These are phyloP conservation scores for Phalangium opilio DNA, from an alignment of 2,888 invertebrate species.

Conservation along the genomic window DNA sequence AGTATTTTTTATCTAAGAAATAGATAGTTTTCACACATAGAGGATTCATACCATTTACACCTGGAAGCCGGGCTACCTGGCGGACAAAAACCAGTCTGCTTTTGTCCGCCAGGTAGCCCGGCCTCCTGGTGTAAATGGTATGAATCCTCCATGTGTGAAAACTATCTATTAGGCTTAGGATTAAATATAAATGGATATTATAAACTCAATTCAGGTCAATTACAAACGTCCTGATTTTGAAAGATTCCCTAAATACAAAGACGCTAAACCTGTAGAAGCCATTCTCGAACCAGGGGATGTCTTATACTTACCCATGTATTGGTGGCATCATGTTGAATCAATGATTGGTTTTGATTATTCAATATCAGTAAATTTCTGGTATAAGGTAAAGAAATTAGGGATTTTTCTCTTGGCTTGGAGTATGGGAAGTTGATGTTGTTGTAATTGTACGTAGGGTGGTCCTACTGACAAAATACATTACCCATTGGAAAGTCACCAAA, in stretches of 20 bases:
- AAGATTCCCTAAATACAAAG: slow-evolving; percentile 42
- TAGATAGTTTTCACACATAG: too few species aligned
- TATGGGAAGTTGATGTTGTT: too few species aligned
- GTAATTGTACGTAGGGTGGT: not conserved
- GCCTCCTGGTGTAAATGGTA: too few species aligned
- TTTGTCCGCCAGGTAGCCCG: too few species aligned
- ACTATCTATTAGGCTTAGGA: too few species aligned
- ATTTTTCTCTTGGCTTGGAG: too few species aligned
- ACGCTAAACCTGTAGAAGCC: slow-evolving; percentile 39
- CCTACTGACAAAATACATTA: slow-evolving; percentile 38
- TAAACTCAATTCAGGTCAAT: slow-evolving; percentile 38
- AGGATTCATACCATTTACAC: too few species aligned
- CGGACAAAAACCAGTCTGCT: too few species aligned
- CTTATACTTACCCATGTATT: slow-evolving; percentile 48
- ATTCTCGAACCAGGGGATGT: slow-evolving; percentile 47
- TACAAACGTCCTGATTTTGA: slow-evolving; percentile 44
- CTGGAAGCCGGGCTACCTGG: too few species aligned
- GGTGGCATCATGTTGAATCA: slow-evolving; percentile 53
- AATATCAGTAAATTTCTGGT: slow-evolving; percentile 49
- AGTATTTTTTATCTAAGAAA: slow-evolving; percentile 36
- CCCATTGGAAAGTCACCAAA: slow-evolving; percentile 45
- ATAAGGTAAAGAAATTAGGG: slow-evolving; percentile 37
- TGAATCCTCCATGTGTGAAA: too few species aligned
- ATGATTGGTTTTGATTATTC: slow-evolving; percentile 39
- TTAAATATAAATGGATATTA: too few species aligned